A percentile compares a stretch with the other conserved stretches of the same genome.
Evolutionary conservation across 2,797 vertebrate genomes (phyloP).

Genomic region (Chloroceryle amazona): DNA sequence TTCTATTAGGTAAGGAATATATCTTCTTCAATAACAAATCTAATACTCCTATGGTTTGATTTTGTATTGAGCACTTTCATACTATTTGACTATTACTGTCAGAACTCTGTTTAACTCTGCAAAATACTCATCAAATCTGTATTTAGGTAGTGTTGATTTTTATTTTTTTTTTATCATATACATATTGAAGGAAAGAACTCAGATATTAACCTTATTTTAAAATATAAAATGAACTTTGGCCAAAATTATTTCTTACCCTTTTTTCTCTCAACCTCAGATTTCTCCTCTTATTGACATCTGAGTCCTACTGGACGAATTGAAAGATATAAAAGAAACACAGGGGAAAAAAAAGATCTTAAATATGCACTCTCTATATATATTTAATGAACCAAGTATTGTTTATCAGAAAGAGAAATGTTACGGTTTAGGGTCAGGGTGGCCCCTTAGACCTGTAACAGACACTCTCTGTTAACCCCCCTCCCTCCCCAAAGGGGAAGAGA

Average conservation of each 20-base stretch:
- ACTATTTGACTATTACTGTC: neutral
- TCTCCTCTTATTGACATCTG: neutral
- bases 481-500: no score
- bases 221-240: neutral
- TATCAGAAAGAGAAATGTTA: neutral
- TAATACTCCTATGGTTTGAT: neutral
- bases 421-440: no score
- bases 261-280: neutral
- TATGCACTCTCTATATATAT: neutral
- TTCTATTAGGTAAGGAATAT: neutral
- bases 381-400: neutral
- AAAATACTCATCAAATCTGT: neutral
- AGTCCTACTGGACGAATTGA: neutral
- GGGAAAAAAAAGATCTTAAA: neutral
- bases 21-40: neutral
- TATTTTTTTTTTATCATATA: neutral
- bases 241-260: neutral
- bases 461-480: no score
- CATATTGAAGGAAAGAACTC: neutral
- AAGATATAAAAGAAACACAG: neutral
- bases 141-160: neutral
- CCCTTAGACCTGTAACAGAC: no score
- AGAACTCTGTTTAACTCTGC: neutral
- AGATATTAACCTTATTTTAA: neutral
- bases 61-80: neutral